These are phyloP conservation scores for Phytoseiulus persimilis DNA, from an alignment of 2,888 invertebrate genomes.

Conservation along the genomic window DNA sequence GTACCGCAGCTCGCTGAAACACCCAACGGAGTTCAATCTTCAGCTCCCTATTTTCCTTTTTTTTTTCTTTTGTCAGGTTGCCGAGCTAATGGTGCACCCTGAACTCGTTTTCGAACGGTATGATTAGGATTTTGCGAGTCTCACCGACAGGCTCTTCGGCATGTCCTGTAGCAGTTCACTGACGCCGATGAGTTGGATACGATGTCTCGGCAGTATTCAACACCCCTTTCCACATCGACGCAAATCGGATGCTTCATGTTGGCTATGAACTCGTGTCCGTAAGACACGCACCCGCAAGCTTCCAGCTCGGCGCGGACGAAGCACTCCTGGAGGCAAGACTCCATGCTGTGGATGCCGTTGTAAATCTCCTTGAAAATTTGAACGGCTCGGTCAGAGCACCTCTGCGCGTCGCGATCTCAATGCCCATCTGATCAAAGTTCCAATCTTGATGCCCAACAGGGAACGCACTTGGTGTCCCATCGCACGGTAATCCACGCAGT, in stretches of 20 bases:
- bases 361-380: background rate
- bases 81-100: no score
- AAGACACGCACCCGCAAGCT: conserved; percentile 11
- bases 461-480: background rate
- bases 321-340: conserved; percentile 20
- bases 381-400: no score
- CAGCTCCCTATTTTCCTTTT: no score
- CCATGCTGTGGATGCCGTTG: conserved; percentile 13
- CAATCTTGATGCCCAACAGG: no score
- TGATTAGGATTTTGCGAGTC: background rate
- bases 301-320: background rate
- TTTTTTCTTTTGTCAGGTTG: no score
- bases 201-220: conserved; percentile 22
- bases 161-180: background rate
- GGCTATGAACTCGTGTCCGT: background rate
- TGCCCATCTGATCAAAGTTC: no score
- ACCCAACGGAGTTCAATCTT: no score
- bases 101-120: no score
- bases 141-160: conserved; percentile 15
- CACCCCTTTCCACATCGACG: background rate
- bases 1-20: conserved; percentile 8
- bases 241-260: background rate
- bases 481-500: background rate
- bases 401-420: no score
- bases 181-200: background rate